Evolutionary conservation across 2,113 vertebrate genomes (phyloP).

Genomic region (Cebus imitator): DNA sequence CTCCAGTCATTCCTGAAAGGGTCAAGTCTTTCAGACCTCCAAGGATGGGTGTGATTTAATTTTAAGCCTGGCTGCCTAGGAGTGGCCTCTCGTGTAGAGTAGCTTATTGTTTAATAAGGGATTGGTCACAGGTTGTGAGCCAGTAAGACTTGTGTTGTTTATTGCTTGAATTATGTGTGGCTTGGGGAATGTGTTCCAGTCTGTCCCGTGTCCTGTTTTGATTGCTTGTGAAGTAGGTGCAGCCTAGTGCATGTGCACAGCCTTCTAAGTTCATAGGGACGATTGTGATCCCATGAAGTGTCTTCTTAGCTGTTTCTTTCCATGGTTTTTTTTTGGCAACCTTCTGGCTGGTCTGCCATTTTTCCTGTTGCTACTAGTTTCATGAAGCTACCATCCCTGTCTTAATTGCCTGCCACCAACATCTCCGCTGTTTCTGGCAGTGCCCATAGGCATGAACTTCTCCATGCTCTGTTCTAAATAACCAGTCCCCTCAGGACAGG

Average conservation of each 20-base stretch:
- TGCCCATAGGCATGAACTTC: background rate
- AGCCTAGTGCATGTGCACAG: background rate
- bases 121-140: slow-evolving; percentile 7
- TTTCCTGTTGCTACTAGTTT: slow-evolving; percentile 31
- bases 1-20: background rate
- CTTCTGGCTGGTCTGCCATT: background rate
- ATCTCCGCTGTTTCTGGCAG: background rate
- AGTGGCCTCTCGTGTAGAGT: background rate
- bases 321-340: background rate
- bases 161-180: background rate
- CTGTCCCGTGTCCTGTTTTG: background rate
- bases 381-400: background rate
- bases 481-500: background rate
- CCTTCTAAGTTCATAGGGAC: background rate
- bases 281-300: background rate
- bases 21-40: background rate
- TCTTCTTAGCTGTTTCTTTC: background rate
- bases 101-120: background rate
- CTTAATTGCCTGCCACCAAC: background rate
- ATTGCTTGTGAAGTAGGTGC: background rate
- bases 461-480: background rate
- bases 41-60: background rate
- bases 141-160: background rate
- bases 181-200: background rate
- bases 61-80: slow-evolving; percentile 2